A percentile compares a stretch with the other conserved stretches of the same genome.
Evolutionary conservation across 2,888 invertebrate genomes (phyloP).

Genomic region (Hetaerina titia): DNA sequence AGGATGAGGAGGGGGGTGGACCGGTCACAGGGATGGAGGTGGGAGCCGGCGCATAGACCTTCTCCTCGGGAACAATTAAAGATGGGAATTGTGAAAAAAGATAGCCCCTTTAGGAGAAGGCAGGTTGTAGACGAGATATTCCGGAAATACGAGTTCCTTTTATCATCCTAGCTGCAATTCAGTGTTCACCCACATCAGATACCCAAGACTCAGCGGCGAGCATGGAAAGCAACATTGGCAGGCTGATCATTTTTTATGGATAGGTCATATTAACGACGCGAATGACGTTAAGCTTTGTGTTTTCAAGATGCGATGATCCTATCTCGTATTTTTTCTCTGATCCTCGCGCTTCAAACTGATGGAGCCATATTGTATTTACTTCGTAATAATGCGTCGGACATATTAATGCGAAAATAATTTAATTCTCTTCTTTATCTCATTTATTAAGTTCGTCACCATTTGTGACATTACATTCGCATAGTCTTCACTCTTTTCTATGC

Average conservation of each 20-base stretch:
- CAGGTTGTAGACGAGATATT: not conserved
- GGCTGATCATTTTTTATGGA: not conserved
- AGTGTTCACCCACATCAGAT: not conserved
- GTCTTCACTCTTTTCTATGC: no score
- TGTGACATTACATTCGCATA: no score
- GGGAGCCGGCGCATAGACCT: not conserved
- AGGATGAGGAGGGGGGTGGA: not conserved
- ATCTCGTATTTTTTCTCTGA: no score
- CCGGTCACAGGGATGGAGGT: not conserved
- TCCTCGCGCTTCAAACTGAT: no score
- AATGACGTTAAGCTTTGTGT: not conserved
- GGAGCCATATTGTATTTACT: no score
- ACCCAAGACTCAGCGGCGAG: not conserved
- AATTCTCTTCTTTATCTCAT: no score
- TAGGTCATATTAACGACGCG: not conserved
- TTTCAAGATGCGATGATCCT: no score
- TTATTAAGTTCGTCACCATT: no score
- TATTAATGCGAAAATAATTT: no score
- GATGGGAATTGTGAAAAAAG: not conserved
- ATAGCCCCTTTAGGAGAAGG: not conserved
- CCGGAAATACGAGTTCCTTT: constrained; percentile 22
- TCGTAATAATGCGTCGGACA: no score
- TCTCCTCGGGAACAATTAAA: not conserved
- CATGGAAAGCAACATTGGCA: not conserved
- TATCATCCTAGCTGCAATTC: not conserved